A percentile compares a stretch with the other conserved stretches of the same genome.
These are phyloP conservation scores for Trichosurus vulpecula DNA, from an alignment of 2,797 vertebrate genomes.

Conservation along the genomic window DNA sequence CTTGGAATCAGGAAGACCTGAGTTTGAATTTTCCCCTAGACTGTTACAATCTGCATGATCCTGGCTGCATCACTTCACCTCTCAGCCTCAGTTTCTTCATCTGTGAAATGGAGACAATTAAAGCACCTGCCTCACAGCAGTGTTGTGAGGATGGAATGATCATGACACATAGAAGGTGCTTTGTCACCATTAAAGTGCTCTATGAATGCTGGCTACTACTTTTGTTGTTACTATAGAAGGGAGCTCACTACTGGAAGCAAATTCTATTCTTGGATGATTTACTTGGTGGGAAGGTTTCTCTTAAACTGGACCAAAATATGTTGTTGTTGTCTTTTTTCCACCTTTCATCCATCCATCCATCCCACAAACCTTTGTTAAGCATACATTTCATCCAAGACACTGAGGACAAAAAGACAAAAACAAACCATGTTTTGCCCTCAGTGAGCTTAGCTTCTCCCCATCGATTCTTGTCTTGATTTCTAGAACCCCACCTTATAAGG, in stretches of 20 bases:
- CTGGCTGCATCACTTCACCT: not conserved
- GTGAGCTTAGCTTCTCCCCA: not conserved
- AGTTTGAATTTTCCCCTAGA: not conserved
- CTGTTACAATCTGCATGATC: not conserved
- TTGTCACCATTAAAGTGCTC: not conserved
- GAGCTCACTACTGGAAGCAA: not conserved
- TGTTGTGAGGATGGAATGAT: too few relatives aligned
- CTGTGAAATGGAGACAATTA: not conserved
- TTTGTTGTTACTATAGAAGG: not conserved
- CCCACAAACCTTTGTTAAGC: not conserved
- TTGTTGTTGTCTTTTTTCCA: too few relatives aligned
- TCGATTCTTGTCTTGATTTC: not conserved
- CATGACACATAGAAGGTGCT: not conserved
- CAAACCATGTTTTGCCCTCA: not conserved
- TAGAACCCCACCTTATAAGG: not conserved
- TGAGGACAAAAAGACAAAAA: not conserved
- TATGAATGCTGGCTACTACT: not conserved
- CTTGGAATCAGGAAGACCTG: not conserved
- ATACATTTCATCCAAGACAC: not conserved
- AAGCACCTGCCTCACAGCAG: not conserved
- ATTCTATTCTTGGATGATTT: not conserved
- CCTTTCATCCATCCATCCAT: too few relatives aligned
- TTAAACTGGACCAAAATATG: not conserved
- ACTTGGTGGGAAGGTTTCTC: not conserved
- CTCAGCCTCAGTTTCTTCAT: not conserved